Percentiles rank a stretch among this genome's conserved stretches.
Evolutionary conservation across 2,113 vertebrate species (phyloP).

Genomic region (Channa maculata): DNA sequence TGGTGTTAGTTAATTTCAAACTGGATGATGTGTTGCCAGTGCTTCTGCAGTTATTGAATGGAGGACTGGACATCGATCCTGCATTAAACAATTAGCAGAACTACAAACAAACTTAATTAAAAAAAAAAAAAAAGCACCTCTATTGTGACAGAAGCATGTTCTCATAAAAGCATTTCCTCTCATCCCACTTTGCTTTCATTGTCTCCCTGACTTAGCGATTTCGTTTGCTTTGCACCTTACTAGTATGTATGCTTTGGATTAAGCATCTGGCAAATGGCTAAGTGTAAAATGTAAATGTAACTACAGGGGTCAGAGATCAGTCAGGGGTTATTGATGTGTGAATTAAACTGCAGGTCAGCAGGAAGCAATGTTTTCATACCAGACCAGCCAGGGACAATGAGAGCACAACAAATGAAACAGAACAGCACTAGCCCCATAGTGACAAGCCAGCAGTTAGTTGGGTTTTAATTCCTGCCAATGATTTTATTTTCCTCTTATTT

Average conservation of each 20-base stretch:
- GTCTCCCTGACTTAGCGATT: too few species aligned
- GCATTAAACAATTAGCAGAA: conserved; percentile 84
- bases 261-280: too few species aligned
- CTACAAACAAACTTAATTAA: conserved; percentile 2
- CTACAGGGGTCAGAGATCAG: conserved; percentile 80
- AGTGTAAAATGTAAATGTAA: not conserved
- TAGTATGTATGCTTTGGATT: too few species aligned
- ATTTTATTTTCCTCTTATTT: conserved; percentile 53
- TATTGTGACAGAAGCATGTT: too few species aligned
- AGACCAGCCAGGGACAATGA: conserved; percentile 72
- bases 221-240: too few species aligned
- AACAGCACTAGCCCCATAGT: conserved; percentile 66
- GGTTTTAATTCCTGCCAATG: conserved; percentile 63
- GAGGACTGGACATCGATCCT: conserved; percentile 75
- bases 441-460: conserved; percentile 72
- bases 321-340: conserved; percentile 81
- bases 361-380: conserved; percentile 81
- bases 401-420: conserved; percentile 76
- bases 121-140: too few species aligned
- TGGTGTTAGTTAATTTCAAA: too few species aligned
- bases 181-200: too few species aligned
- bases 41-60: conserved; percentile 73
- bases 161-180: too few species aligned
- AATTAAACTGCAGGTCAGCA: conserved; percentile 87
- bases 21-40: conserved; percentile 21